Evolutionary conservation across 2,797 vertebrate genomes (phyloP), one percentile per base, ranked within the genome.

Genomic region (Schizopygopsis pylzovi): DNA sequence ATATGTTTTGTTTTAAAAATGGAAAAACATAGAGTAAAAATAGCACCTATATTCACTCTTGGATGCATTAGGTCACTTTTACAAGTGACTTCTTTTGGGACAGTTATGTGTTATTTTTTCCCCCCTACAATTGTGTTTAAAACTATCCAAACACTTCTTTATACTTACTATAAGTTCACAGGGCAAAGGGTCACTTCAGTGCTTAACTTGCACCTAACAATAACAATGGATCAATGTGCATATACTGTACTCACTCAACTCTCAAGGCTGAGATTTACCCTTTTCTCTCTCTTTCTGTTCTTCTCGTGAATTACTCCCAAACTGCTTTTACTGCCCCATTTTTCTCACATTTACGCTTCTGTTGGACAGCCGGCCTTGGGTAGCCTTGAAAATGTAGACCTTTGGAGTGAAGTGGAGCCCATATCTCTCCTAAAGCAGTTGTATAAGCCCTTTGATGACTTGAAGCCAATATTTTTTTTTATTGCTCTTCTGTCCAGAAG

Each of bases 401-500:
- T 54, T 76, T 84, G 82, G 33, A 56, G 54, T 83, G 33, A 47
- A 84, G 47, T 43, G n/a, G 20, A 47, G 28, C n/a, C 1, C 15
- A 59, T 65, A 67, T 68, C 52, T 87, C 80, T 52, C 75, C 12
- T 25, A 37, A 67, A 83, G 82, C 45, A 65, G 52, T 56, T 59
- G 45, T 79, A 47, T 67, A 88, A 49, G 41, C 28, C 20, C 20
- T 59, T 39, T 65, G 18, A 73, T 54, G 1, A 76, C 2, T 67
- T 76, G 49, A 84, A 59, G 39, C 15, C 0, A 45, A 25, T 25
- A 73, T 33, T 33, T 43, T 61, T 77, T 77, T n/a, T 73, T 77
- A 81, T 86, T 76, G 61, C 73, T 68, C n/a, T 2, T 52, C 76
- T 85, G 54, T 56, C 82, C 76, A 79, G 28, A 84, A 43, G 81